A percentile compares a stretch with the other conserved stretches of the same genome.
Conservation (phyloP, 2,113 vertebrate species). For the Stercorarius parasiticus region DNA sequence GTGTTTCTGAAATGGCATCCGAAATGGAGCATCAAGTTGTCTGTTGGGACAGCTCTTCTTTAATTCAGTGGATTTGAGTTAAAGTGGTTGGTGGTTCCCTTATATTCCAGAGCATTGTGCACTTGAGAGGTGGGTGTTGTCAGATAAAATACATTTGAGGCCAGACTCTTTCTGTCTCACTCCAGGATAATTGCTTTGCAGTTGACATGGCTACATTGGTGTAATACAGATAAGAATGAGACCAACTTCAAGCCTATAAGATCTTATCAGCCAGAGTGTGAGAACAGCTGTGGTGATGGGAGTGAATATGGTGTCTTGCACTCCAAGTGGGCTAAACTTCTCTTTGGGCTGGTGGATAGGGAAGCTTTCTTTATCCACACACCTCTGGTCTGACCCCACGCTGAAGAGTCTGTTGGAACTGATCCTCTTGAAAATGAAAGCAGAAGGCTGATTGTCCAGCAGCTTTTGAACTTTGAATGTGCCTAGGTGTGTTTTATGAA, state of each 20-base stretch:
- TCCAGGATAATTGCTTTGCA: neutral
- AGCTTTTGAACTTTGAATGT: constrained; percentile 17
- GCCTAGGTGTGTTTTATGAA: neutral
- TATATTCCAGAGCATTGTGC: neutral
- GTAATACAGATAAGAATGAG: neutral
- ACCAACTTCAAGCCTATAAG: neutral
- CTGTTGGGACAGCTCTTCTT: neutral
- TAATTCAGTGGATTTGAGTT: neutral
- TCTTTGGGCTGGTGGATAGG: neutral
- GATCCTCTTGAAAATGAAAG: neutral
- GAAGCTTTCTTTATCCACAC: neutral
- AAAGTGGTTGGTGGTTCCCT: neutral
- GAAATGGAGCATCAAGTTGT: neutral
- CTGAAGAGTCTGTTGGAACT: neutral
- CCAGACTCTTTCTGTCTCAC: neutral
- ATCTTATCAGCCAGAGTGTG: neutral
- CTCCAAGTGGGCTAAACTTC: neutral
- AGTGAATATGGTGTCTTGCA: neutral
- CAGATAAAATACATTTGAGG: neutral
- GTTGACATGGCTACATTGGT: neutral
- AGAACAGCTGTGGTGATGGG: neutral
- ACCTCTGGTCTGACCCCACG: neutral
- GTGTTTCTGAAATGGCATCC: neutral
- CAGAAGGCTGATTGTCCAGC: neutral
- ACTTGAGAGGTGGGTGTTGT: neutral